Percentiles rank a stretch among this genome's conserved stretches.
phyloP scores from a whole-genome alignment of 37 sponge, comb jelly and placozoan species.

The Dysidea cf. avara region DNA sequence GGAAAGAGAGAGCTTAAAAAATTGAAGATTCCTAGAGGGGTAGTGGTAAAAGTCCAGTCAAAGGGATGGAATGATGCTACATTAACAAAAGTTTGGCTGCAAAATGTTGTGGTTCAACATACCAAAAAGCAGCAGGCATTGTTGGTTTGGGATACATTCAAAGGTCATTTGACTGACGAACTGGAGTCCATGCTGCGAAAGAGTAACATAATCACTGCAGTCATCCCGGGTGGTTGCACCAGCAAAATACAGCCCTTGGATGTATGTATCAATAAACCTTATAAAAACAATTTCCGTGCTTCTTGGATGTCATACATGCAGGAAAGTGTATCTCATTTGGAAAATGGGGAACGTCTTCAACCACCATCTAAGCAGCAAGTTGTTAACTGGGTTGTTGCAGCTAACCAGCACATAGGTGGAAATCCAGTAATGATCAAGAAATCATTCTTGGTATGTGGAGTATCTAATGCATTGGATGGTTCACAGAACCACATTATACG shows the following conservation, averaged over 20 bases:
- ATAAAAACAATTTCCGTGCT: background rate
- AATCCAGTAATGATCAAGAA: constrained; percentile 25
- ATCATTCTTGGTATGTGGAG: constrained; percentile 33
- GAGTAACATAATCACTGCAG: background rate
- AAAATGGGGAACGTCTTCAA: background rate
- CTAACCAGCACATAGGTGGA: background rate
- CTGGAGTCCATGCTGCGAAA: background rate
- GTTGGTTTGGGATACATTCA: constrained; percentile 14
- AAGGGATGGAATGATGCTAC: constrained; percentile 13
- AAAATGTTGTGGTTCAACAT: background rate
- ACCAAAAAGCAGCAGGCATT: constrained; percentile 21
- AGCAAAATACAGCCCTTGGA: constrained; percentile 42
- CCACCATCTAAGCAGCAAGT: constrained; percentile 15
- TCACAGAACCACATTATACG: background rate
- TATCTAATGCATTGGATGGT: constrained; percentile 28
- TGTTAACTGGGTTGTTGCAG: constrained; percentile 12
- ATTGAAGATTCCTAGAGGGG: background rate
- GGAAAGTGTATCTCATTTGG: background rate
- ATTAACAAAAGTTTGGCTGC: constrained; percentile 4
- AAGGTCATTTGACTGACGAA: constrained; percentile 9
- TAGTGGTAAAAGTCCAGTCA: background rate
- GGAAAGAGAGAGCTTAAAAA: constrained; percentile 13
- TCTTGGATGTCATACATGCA: constrained; percentile 20
- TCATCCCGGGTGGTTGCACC: constrained; percentile 43
- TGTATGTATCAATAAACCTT: constrained; percentile 25